These are phyloP conservation scores for Eurypyga helias DNA, from an alignment of 2,113 vertebrate genomes.

Conservation along the genomic window DNA sequence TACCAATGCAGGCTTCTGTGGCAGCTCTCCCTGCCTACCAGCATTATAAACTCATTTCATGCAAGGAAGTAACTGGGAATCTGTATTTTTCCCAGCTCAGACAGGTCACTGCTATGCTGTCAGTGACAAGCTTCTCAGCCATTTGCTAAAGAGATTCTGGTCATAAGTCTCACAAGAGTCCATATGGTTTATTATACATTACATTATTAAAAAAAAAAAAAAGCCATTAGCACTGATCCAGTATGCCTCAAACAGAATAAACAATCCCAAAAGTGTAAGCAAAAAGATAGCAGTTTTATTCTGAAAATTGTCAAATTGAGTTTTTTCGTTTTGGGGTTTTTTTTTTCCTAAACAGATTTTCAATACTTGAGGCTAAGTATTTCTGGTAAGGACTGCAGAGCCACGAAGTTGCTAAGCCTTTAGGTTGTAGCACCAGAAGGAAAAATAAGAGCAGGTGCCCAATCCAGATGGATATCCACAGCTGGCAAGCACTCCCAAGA, in stretches of 20 bases:
- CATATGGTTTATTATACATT: fast-evolving
- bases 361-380: not conserved
- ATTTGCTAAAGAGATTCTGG: not conserved
- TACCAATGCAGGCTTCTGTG: fast-evolving
- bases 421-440: not conserved
- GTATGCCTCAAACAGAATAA: not conserved
- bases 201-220: not conserved
- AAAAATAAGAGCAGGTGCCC: conserved; percentile 62
- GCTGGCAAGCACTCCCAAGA: conserved; percentile 64
- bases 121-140: not conserved
- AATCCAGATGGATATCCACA: conserved; percentile 57
- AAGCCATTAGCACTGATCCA: not conserved
- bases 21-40: not conserved
- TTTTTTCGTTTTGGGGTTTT: too few species aligned
- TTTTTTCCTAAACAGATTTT: not conserved
- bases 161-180: not conserved
- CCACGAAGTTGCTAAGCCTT: not conserved
- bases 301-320: not conserved
- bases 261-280: not conserved
- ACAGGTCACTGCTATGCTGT: not conserved
- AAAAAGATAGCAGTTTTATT: not conserved
- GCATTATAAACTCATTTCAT: not conserved
- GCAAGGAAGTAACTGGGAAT: not conserved
- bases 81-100: not conserved
- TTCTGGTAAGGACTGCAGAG: not conserved